Base-by-base conservation (phyloP, 2,797 vertebrate genomes). In the Hemitrygon akajei region DNA sequence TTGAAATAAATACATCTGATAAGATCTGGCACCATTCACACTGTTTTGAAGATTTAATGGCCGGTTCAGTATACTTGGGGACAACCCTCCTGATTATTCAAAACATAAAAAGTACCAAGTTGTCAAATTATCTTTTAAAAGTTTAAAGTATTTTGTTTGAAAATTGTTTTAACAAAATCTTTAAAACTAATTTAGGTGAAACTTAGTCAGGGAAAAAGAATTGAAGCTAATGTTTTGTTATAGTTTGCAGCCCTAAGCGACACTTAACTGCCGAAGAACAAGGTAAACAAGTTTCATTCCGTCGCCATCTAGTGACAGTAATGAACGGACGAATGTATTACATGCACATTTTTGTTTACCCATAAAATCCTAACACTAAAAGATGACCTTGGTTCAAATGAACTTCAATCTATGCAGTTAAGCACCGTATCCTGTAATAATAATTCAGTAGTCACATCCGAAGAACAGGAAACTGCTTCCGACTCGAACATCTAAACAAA, bases 401-500 rank as follows among this genome's bases (percentile, higher is more conserved):
- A 16, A 27, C 69, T 76, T 76, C 12, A 93, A n/a, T 75, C 69
- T 27, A 14, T 76, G 71, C 40, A 75, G 71, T 93, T 73, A 56
- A 76, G 22, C 25, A 25, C 22, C 25, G 30, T 3, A 47, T 11
- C 5, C 5, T 56, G 56, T 75, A 6, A 25, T 89, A 47, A 71
- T 25, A 47, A 92, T 92, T 73, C 91, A 37, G 37, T 56, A 63
- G 60, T 25, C 25, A 40, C 37, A 27, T 58, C 11, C 1, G 71
- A 76, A 75, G 91, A 27, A 76, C 47, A 30, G 25, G 71, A 30
- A 93, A 47, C 25, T 22, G 37, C 7, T 27, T 56, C 27, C 12
- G 47, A 91, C 7, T 25, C 40, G 2, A 75, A 93, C 75, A 76
- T 93, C 71, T 73, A 76, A 93, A 93, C 91, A 93, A 93, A 92